Evolutionary conservation across 2,113 vertebrate genomes (phyloP), one percentile per base, ranked within the genome.

Genomic region (Clupea harengus): DNA sequence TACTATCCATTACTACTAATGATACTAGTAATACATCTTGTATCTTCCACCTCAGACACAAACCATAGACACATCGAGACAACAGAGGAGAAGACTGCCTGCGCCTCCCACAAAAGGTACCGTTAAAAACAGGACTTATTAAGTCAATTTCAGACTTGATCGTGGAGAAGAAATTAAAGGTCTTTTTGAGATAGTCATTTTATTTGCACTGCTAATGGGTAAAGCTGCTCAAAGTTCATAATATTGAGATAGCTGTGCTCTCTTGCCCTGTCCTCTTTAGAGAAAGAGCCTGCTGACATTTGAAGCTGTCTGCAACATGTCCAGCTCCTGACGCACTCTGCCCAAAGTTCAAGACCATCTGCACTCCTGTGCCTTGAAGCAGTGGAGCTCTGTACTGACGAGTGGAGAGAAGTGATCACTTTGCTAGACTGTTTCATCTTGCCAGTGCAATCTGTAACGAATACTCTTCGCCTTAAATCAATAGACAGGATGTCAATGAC

Each of bases 51-150:
- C 90, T 81, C 92, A 99, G 98, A 94, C 96, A 78, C 94, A 96
- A 64, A 99, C 97, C 85, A 95, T 99, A 91, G 95, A 97, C 90
- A 95, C 96, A 2, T 97, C 97, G 0, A 94, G 96, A 90, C 97
- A 97, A 90, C 94, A 95, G 90, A 96, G 97, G 88, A 93, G 98
- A 87, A 95, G 97, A 81, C 92, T 99, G 83, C 98, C 97, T 39
- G 97, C 97, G 45, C 97, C 97, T 0, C 98, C 98, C 0, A 81
- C 93, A 81, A 94, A 94, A 96, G 97, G 97, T 98, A 81, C 52
- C 52, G 5, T 17, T 20, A 60, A 22, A 60, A 17, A 57, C 54
- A 22, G 7, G 18, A 20, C 54, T 20, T 6, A 6, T 22, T 20
- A 22, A 22, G 6, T 60, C 7, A 60, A 49, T 49, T 22, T 1